Conservation (phyloP, 2,888 invertebrate species). For the Acrobasis suavella region DNA sequence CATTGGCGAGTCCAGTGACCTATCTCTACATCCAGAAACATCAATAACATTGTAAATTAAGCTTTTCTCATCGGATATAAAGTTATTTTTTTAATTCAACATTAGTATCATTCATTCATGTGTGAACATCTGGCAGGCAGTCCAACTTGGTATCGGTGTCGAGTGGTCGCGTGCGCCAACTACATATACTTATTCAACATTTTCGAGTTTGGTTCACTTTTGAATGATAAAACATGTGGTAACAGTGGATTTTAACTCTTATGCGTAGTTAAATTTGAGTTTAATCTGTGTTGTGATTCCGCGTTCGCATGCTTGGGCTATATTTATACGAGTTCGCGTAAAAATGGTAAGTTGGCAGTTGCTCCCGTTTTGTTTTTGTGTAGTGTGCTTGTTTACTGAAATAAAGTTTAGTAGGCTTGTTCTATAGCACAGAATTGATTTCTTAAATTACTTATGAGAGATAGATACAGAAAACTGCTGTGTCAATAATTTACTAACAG, state of each 20-base stretch:
- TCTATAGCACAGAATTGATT: too few relatives aligned
- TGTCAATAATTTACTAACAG: background rate
- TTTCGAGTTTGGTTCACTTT: slow-evolving; percentile 12
- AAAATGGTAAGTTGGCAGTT: slow-evolving; percentile 42
- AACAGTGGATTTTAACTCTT: slow-evolving; percentile 24
- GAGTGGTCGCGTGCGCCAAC: slow-evolving; percentile 38
- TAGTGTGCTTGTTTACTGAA: background rate
- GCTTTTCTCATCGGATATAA: slow-evolving; percentile 30
- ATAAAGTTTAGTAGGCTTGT: background rate
- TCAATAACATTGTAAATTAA: slow-evolving; percentile 24
- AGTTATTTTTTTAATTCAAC: slow-evolving; percentile 33
- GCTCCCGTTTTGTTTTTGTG: slow-evolving; percentile 29
- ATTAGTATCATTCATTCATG: slow-evolving; percentile 31
- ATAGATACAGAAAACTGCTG: background rate
- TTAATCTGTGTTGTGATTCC: slow-evolving; percentile 9
- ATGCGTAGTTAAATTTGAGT: slow-evolving; percentile 7
- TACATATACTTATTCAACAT: slow-evolving; percentile 8
- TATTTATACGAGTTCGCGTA: slow-evolving; percentile 29
- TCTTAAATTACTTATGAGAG: too few relatives aligned
- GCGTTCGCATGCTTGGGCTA: slow-evolving; percentile 23
- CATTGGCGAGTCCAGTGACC: background rate
- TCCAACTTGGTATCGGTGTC: slow-evolving; percentile 32
- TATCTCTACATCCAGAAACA: background rate
- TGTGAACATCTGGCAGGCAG: slow-evolving; percentile 35
- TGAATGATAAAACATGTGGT: slow-evolving; percentile 10